Evolutionary conservation across 1,140 invertebrate genomes (phyloP).

Genomic region (Trichonephila inaurata): DNA sequence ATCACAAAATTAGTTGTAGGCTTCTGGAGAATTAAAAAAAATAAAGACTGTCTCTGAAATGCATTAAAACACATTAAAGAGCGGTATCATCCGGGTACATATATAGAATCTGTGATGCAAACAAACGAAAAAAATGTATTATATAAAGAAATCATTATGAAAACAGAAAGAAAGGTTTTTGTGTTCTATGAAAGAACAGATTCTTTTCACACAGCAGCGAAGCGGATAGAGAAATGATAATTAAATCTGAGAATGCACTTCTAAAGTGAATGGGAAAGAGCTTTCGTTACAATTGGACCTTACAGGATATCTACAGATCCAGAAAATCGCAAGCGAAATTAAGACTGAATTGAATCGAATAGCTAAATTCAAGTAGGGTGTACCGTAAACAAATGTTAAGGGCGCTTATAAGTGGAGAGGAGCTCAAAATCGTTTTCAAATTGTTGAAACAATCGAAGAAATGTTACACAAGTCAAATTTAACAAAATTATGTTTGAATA

Average conservation of each 20-base stretch:
- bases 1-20: too few species aligned
- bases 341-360: too few species aligned
- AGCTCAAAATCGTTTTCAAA: too few species aligned
- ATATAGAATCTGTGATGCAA: not conserved
- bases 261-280: not conserved
- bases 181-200: not conserved
- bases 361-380: not conserved
- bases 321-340: not conserved
- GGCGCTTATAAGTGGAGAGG: too few species aligned
- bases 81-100: not conserved
- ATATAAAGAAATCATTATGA: slow-evolving; percentile 5
- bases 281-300: not conserved
- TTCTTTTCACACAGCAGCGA: not conserved
- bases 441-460: too few species aligned
- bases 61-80: not conserved
- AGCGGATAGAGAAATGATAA: not conserved
- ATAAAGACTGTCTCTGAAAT: not conserved
- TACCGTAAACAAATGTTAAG: not conserved
- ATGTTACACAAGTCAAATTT: too few species aligned
- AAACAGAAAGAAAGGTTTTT: not conserved
- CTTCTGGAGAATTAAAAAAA: not conserved
- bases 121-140: not conserved
- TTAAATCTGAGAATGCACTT: slow-evolving; percentile 4
- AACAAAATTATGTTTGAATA: too few species aligned
- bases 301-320: not conserved